These are phyloP conservation scores for Trilocha varians DNA, from an alignment of 2,888 invertebrate genomes.

Conservation along the genomic window DNA sequence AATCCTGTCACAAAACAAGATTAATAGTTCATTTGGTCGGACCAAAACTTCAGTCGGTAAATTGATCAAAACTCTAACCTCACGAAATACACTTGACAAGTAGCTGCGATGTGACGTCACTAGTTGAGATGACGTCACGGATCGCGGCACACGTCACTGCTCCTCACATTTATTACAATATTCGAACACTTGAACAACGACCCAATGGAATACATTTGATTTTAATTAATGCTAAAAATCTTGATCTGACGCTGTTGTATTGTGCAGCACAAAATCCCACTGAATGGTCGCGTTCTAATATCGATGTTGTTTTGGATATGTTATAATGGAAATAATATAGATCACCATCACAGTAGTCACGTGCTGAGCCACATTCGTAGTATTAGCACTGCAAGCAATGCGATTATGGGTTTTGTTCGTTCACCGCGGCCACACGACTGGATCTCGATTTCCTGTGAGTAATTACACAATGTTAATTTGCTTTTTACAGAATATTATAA, in stretches of 20 bases:
- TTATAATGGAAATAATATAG: constrained; percentile 14
- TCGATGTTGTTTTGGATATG: constrained; percentile 12
- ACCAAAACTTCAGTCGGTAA: constrained; percentile 72
- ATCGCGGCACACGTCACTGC: constrained; percentile 11
- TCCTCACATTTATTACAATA: constrained; percentile 26
- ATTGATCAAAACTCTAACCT: constrained; percentile 60
- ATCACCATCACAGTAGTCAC: constrained; percentile 44
- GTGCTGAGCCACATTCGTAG: constrained; percentile 36
- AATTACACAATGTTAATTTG: too few relatives aligned
- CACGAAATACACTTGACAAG: constrained; percentile 22
- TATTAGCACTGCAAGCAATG: constrained; percentile 29
- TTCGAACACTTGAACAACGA: constrained; percentile 36
- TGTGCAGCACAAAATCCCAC: neutral
- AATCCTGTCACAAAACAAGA: constrained; percentile 66
- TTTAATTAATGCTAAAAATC: neutral
- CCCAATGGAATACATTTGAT: constrained; percentile 6
- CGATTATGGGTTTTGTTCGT: constrained; percentile 30
- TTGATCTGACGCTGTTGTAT: too few relatives aligned
- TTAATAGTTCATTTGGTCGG: constrained; percentile 71
- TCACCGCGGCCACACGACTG: constrained; percentile 74
- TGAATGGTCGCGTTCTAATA: constrained; percentile 11
- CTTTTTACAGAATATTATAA: too few relatives aligned
- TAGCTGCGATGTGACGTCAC: constrained; percentile 10
- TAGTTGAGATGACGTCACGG: constrained; percentile 9
- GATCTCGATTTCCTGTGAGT: constrained; percentile 80